Percentiles rank a stretch among this genome's conserved stretches.
Conservation (phyloP, 1,140 invertebrate species). For the Trichonephila clavata region DNA sequence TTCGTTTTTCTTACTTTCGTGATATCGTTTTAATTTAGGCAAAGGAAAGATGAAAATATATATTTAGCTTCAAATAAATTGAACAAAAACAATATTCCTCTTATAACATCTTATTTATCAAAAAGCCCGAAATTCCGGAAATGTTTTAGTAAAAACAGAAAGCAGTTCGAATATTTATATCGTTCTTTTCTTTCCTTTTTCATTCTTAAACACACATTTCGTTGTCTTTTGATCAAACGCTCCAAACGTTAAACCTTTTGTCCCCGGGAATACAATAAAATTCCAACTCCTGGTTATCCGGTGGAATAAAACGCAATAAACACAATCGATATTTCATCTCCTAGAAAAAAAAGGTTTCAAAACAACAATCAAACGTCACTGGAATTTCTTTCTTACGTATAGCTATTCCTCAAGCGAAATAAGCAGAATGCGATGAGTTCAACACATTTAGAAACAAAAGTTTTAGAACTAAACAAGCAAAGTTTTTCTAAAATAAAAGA, state of each 20-base stretch:
- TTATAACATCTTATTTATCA: not conserved
- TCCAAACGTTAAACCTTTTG: not conserved
- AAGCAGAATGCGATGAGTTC: constrained; percentile 40
- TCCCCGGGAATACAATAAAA: constrained; percentile 23
- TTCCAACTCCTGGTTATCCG: not conserved
- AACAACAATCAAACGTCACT: constrained; percentile 39
- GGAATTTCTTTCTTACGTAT: constrained; percentile 26
- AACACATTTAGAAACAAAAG: constrained; percentile 48
- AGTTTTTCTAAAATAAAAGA: constrained; percentile 43
- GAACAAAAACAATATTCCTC: not conserved
- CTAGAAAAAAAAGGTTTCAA: constrained; percentile 27
- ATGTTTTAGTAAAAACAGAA: not conserved
- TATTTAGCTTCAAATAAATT: too few species aligned
- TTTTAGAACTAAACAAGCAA: constrained; percentile 53
- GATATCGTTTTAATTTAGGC: too few species aligned
- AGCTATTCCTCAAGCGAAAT: constrained; percentile 29
- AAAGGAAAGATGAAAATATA: too few species aligned
- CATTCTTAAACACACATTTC: not conserved
- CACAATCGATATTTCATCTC: constrained; percentile 43
- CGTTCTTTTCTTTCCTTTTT: not conserved
- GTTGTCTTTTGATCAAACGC: not conserved
- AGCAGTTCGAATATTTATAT: not conserved
- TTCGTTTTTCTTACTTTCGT: too few species aligned
- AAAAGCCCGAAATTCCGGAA: not conserved
- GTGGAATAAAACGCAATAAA: not conserved